Evolutionary conservation across 1,140 invertebrate species (phyloP).

Genomic region (Trissolcus basalis): DNA sequence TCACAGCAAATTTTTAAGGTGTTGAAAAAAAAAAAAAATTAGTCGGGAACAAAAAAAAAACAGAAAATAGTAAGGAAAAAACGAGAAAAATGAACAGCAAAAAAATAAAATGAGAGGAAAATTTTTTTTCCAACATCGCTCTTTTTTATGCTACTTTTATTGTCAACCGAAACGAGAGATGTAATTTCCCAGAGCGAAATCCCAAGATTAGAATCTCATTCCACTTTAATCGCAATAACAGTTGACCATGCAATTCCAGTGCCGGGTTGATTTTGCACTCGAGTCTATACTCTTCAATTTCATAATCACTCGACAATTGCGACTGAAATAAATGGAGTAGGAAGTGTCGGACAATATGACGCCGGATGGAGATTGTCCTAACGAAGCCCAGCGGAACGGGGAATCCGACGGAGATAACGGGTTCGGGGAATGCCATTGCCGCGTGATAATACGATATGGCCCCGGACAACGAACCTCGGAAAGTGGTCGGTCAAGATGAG

Average conservation of each 20-base stretch:
- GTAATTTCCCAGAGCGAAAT: too few relatives aligned
- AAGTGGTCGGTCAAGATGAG: constrained; percentile 38
- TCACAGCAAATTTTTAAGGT: constrained; percentile 13
- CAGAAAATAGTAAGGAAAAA: too few relatives aligned
- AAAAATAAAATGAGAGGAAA: too few relatives aligned
- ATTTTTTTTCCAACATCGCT: too few relatives aligned
- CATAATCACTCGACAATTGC: constrained; percentile 15
- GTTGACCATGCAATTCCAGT: too few relatives aligned
- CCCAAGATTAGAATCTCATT: too few relatives aligned
- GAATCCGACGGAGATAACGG: constrained; percentile 66
- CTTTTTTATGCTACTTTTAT: too few relatives aligned
- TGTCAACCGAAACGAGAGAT: too few relatives aligned
- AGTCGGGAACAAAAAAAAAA: too few relatives aligned
- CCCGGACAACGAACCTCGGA: constrained; percentile 9
- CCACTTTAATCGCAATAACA: too few relatives aligned
- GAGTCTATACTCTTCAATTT: constrained; percentile 19
- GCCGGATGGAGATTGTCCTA: constrained; percentile 37
- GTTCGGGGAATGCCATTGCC: constrained; percentile 51
- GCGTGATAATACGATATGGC: constrained; percentile 50
- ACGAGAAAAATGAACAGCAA: too few relatives aligned
- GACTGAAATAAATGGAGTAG: constrained; percentile 28
- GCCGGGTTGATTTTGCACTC: neutral
- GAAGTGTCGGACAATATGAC: constrained; percentile 26
- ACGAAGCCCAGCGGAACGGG: constrained; percentile 32
- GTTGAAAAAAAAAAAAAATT: too few relatives aligned